Base-by-base conservation (phyloP, 53 echinoderm and acorn worm species). In the Actinopyga echinites region DNA sequence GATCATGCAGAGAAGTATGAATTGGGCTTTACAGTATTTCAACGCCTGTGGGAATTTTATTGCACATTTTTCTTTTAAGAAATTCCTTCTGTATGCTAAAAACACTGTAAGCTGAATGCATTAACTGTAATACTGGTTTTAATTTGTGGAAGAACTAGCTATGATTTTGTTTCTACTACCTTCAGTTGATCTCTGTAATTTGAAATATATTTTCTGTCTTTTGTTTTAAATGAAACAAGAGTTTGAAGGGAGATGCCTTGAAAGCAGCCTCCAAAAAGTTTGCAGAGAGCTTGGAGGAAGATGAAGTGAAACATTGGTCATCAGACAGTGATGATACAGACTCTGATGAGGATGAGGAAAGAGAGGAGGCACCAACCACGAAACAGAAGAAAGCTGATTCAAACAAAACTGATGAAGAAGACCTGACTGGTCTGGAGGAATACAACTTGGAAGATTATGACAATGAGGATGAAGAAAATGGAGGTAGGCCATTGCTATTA, bases 391-490 rank as follows among this genome's bases (percentile, higher is more conserved):
- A n/a, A 81, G 73, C 17, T 64, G 69, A 38, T 83, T 75, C 32
- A 69, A 9, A 43, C 56, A 37, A 2, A 85, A 26, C 29, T 75
- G 13, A 29, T 32, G 58, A 69, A 74, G 88, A 88, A 32, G 85
- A 40, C 15, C 80, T 85, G 57, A 91, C 86, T 74, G 94, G 94
- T 43, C 63, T 99, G 26, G 97, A 92, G 54, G 90, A 92, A 63
- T 91, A 87, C 54, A 83, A 91, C 31, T 69, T 92, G 53, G 92
- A 90, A 74, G 74, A 96, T 61, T 91, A 91, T 68, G 93, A 89
- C 58, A 71, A 86, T 0, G 87, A 87, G 35, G 61, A 54, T 42
- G 85, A 80, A 36, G 88, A 31, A 22, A 83, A 82, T 58, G 54
- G 49, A 44, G 44, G 44, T 44, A 44, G n/a, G n/a, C n/a, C n/a